Base-by-base conservation (phyloP, 2,113 vertebrate species). In the Thunnus thynnus region DNA sequence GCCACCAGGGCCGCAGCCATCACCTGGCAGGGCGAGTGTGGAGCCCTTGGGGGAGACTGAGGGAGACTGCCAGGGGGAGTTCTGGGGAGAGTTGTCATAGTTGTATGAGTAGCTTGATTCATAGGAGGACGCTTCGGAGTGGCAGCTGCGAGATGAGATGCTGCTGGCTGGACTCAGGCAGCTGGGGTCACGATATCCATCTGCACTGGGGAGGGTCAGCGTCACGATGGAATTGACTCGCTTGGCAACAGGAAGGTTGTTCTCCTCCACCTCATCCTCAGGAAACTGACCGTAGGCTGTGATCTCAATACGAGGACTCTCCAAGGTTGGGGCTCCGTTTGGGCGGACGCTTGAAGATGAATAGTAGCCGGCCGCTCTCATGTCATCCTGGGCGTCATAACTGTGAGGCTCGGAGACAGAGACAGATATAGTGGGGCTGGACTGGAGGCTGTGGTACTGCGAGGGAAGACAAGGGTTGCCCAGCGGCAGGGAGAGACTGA, bases 281-380 rank as follows among this genome's bases (percentile, higher is more conserved):
- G 97, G 94, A 78, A 98, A 98, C 87, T 97, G 98, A 75, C 94
- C 91, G 86, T 98, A 99, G 0, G 98, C 96, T 0, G 98, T 99
- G 89, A 99, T 99, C 95, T 99, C 98, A 3, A 99, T 99, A 32
- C 98, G 96, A 0, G 98, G 98, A 63, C 98, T 99, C 93, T 99
- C 98, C 90, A 99, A 89, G 0, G 97, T 83, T 0, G 97, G 97
- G 14, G 96, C 95, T 11, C 97, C 97, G 0, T 97, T 97, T 10
- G 97, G 97, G 44, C 97, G 94, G 51, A 93, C 20, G 20, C 81
- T 80, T 0, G 96, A 89, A 0, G 97, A 83, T 13, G 97, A 97
- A 79, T 96, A 99, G 74, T 85, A 91, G 4, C 96, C 93, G 0
- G 95, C 75, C 0, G 94, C 90, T 61, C 94, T 94, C 0, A 95